Percentiles rank a stretch among this genome's conserved stretches.
phyloP scores from a whole-genome alignment of 2,888 invertebrate genomes.

The Clistopyga incitator region DNA sequence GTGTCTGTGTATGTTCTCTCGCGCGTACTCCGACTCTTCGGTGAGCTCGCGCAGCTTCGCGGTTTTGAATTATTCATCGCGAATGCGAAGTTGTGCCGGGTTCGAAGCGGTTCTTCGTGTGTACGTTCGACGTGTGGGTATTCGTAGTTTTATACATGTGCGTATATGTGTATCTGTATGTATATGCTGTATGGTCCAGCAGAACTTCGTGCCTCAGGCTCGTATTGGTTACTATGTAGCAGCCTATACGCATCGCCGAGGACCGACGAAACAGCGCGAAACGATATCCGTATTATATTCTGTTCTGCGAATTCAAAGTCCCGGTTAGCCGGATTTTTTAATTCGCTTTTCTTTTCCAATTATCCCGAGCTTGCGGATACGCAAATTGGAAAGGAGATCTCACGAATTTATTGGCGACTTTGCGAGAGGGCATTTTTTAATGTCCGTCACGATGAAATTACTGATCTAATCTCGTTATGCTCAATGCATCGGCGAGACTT shows the following conservation, averaged over 20 bases:
- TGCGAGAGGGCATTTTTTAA: slow-evolving; percentile 26
- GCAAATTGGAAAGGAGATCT: background rate
- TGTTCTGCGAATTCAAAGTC: slow-evolving; percentile 41
- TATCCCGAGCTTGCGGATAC: background rate
- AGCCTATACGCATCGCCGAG: slow-evolving; percentile 68
- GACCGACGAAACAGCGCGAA: slow-evolving; percentile 68
- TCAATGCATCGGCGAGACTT: background rate
- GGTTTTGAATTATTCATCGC: slow-evolving; percentile 80
- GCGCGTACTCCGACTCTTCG: slow-evolving; percentile 47
- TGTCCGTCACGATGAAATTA: too few relatives aligned
- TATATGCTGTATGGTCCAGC: slow-evolving; percentile 48
- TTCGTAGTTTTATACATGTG: background rate
- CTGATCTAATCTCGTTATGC: too few relatives aligned
- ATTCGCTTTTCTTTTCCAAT: slow-evolving; percentile 18
- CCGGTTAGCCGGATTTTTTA: slow-evolving; percentile 22
- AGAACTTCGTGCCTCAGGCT: slow-evolving; percentile 17
- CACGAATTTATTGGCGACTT: background rate
- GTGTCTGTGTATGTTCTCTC: slow-evolving; percentile 49
- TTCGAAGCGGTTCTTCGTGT: slow-evolving; percentile 45
- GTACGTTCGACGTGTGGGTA: slow-evolving; percentile 34
- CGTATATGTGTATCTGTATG: slow-evolving; percentile 13
- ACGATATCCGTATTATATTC: slow-evolving; percentile 73
- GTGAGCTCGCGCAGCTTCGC: slow-evolving; percentile 71
- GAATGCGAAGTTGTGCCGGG: slow-evolving; percentile 66
- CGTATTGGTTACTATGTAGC: slow-evolving; percentile 72